Evolutionary conservation across 2,113 vertebrate genomes (phyloP).

Genomic region (Castor canadensis): DNA sequence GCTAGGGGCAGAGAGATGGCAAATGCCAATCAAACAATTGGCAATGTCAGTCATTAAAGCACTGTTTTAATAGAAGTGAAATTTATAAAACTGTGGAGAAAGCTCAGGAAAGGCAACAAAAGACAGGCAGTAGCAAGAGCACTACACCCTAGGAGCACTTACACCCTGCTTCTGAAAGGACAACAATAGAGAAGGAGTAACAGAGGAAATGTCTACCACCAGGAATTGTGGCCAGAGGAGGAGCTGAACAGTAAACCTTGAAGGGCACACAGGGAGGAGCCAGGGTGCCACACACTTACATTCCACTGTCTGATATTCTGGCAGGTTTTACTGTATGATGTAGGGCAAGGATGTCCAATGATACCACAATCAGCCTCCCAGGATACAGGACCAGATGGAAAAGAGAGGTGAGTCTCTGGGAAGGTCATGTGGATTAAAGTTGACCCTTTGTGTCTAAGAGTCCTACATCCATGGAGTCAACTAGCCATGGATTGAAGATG

Average conservation of each 20-base stretch:
- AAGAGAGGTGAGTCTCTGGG: neutral
- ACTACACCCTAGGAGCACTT: accelerated
- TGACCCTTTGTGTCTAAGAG: neutral
- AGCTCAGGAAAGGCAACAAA: neutral
- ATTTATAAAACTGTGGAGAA: neutral
- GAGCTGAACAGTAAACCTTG: no score
- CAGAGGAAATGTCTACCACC: no score
- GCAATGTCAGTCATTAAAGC: neutral
- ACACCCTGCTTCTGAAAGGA: accelerated
- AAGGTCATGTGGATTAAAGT: neutral
- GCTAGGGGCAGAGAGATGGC: neutral
- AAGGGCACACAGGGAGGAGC: neutral
- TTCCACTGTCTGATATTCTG: neutral
- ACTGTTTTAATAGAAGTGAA: neutral
- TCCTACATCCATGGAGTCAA: neutral
- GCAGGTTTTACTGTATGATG: neutral
- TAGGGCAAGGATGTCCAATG: accelerated
- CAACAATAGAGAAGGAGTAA: no score
- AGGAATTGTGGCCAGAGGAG: neutral
- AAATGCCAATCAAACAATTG: neutral
- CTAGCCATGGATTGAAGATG: neutral
- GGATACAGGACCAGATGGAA: neutral
- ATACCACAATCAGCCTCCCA: neutral
- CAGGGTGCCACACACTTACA: accelerated
- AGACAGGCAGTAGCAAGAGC: no score